These are phyloP conservation scores for Thalpophila matura DNA, from an alignment of 2,888 invertebrate species.

Conservation along the genomic window DNA sequence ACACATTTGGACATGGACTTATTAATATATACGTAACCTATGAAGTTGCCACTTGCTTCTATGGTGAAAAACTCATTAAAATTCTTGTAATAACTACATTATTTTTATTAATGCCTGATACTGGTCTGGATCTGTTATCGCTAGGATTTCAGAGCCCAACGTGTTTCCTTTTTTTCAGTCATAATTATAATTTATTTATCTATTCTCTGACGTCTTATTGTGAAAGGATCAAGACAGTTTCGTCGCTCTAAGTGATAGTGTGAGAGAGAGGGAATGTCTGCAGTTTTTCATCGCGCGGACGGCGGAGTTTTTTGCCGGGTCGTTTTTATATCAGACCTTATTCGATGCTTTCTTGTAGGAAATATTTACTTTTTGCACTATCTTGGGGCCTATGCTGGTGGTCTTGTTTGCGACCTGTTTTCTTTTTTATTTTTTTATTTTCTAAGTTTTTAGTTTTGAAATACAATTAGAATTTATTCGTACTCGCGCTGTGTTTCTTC, in stretches of 20 bases:
- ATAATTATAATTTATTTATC: too few relatives aligned
- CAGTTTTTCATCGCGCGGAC: slow-evolving; percentile 80
- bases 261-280: slow-evolving; percentile 77
- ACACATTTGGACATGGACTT: too few relatives aligned
- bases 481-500: neutral
- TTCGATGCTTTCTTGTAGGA: slow-evolving; percentile 76
- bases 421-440: slow-evolving; percentile 29
- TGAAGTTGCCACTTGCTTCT: too few relatives aligned
- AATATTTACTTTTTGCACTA: slow-evolving; percentile 72
- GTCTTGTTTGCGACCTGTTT: slow-evolving; percentile 66
- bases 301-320: slow-evolving; percentile 77
- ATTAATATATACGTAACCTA: too few relatives aligned
- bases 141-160: too few relatives aligned
- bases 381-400: slow-evolving; percentile 72
- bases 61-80: too few relatives aligned
- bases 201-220: neutral
- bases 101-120: too few relatives aligned
- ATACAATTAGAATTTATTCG: slow-evolving; percentile 13
- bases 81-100: too few relatives aligned
- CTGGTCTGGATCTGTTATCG: too few relatives aligned
- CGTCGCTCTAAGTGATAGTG: slow-evolving; percentile 69
- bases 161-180: too few relatives aligned
- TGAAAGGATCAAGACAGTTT: slow-evolving; percentile 78
- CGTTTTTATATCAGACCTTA: slow-evolving; percentile 79
- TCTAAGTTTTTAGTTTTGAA: slow-evolving; percentile 19